Conservation (phyloP, 2,113 vertebrate genomes). For the Sprattus sprattus region DNA sequence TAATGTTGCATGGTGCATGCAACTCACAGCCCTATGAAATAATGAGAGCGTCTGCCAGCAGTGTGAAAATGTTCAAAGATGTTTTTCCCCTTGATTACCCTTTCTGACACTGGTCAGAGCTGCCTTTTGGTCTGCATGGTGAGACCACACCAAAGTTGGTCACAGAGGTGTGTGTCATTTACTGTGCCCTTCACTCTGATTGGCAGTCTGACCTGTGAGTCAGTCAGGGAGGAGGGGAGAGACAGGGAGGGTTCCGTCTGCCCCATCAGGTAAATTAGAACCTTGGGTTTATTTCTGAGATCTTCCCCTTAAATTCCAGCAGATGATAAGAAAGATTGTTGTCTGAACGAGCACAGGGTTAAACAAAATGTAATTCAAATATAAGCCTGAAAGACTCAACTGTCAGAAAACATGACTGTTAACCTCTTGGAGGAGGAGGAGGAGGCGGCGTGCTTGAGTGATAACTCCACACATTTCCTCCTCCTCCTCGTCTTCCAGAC, state of each 20-base stretch:
- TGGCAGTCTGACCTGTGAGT: not conserved
- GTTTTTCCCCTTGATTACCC: not conserved
- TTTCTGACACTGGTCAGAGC: not conserved
- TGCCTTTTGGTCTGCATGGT: conserved; percentile 27
- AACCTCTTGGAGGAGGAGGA: not conserved
- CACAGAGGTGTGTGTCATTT: not conserved
- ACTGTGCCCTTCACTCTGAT: not conserved
- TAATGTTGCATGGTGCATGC: no score
- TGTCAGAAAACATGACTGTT: not conserved
- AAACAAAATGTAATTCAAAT: not conserved
- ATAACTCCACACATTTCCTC: not conserved
- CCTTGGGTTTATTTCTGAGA: not conserved
- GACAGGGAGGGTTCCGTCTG: not conserved
- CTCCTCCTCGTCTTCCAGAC: not conserved
- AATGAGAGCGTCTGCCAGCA: no score
- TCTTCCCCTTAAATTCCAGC: not conserved
- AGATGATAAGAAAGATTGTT: not conserved
- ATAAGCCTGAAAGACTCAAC: not conserved
- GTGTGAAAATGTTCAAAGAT: not conserved
- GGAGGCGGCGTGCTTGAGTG: not conserved
- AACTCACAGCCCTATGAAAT: no score
- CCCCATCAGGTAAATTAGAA: not conserved
- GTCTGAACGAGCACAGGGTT: not conserved
- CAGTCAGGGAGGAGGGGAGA: not conserved
- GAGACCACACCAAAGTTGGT: conserved; percentile 23